phyloP scores from a whole-genome alignment of 2,797 vertebrate genomes.

The Anisognathus igniventris region DNA sequence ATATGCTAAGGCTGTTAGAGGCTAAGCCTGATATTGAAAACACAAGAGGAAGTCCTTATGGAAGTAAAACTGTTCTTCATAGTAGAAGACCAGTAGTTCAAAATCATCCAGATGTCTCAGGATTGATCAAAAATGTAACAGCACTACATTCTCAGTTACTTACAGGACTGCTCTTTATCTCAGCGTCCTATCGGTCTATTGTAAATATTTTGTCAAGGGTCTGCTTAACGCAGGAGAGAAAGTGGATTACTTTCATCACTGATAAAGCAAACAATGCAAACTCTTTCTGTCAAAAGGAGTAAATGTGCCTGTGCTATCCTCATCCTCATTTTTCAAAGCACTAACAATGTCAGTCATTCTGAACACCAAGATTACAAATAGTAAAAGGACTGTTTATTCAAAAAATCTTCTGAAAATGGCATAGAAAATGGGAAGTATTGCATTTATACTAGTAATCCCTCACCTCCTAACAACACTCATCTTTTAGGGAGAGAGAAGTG shows the following conservation, averaged over 20 bases:
- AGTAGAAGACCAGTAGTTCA: slow-evolving; percentile 43
- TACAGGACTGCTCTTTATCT: not conserved
- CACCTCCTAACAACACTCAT: slow-evolving; percentile 23
- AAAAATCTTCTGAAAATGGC: not conserved
- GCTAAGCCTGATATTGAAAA: slow-evolving; percentile 40
- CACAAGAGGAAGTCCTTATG: slow-evolving; percentile 30
- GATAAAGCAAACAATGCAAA: slow-evolving; percentile 17
- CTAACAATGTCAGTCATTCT: not conserved
- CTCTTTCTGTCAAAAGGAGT: not conserved
- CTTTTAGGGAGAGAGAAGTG: not conserved
- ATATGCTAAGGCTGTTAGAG: slow-evolving; percentile 27
- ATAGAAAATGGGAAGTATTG: slow-evolving; percentile 30
- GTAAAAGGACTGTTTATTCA: not conserved
- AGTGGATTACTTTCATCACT: slow-evolving; percentile 5
- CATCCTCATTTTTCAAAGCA: not conserved
- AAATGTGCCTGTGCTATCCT: not conserved
- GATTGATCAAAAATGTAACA: not conserved
- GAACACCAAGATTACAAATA: not conserved
- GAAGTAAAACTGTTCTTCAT: slow-evolving; percentile 20
- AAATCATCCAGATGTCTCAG: slow-evolving; percentile 47
- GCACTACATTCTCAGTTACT: not conserved
- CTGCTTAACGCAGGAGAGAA: not conserved
- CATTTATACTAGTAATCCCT: slow-evolving; percentile 26
- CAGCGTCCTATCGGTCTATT: not conserved
- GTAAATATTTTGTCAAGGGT: slow-evolving; percentile 36